A percentile compares a stretch with the other conserved stretches of the same genome.
Conservation (phyloP, 1,140 invertebrate genomes). For the Sminthurinus signatus region DNA sequence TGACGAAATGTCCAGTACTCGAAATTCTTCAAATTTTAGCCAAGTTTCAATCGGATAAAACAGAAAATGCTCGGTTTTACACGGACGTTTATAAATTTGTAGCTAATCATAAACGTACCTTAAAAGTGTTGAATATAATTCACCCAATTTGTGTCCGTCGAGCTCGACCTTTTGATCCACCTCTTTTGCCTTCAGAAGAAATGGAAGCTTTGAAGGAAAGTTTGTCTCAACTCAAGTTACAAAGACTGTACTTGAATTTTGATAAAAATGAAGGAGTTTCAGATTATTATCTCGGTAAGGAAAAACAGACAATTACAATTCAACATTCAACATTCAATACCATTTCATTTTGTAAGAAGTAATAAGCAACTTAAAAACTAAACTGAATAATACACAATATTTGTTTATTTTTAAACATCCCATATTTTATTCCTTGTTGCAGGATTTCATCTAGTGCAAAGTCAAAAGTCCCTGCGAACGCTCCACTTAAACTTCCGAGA, state of each 20-base stretch:
- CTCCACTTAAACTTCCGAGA: conserved; percentile 9
- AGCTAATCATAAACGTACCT: neutral
- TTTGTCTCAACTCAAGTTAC: neutral
- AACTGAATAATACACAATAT: too few species aligned
- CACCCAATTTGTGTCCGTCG: neutral
- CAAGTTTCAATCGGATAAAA: neutral
- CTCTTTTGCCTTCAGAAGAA: neutral
- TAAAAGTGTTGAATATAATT: neutral
- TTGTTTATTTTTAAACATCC: neutral
- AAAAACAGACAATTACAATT: neutral
- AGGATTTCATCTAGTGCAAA: neutral
- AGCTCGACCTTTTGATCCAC: neutral
- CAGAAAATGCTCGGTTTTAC: neutral
- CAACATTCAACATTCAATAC: too few species aligned
- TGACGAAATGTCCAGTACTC: neutral
- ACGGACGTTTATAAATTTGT: neutral
- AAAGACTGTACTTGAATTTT: neutral
- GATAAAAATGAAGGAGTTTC: neutral
- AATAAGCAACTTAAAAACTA: too few species aligned
- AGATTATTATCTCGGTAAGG: neutral
- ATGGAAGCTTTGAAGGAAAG: neutral
- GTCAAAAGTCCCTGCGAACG: neutral
- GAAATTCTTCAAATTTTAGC: neutral
- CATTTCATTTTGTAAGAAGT: too few species aligned
- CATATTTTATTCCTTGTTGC: neutral